Percentiles rank a stretch among this genome's conserved stretches.
These are phyloP conservation scores for Bombus breviceps DNA, from an alignment of 1,140 invertebrate genomes.

Conservation along the genomic window DNA sequence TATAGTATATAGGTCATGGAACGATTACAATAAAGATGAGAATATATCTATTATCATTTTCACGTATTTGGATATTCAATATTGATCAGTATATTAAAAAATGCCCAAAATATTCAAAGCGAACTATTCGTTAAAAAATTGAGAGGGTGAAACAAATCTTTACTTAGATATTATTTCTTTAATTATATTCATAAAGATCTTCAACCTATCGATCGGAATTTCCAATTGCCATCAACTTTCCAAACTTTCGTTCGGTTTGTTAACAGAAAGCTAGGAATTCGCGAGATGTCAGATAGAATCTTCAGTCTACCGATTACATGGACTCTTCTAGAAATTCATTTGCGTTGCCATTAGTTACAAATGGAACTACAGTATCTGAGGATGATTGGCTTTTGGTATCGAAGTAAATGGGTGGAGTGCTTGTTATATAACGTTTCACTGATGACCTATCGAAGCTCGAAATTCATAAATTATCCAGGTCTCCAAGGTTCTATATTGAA, in stretches of 20 bases:
- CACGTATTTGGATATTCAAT: no score
- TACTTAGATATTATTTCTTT: background rate
- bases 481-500: background rate
- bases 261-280: constrained; percentile 1
- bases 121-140: background rate
- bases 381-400: background rate
- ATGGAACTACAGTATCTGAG: constrained; percentile 22
- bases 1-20: no score
- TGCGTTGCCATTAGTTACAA: background rate
- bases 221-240: background rate
- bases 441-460: background rate
- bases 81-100: background rate
- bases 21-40: no score
- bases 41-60: no score
- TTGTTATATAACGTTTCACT: background rate
- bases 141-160: background rate
- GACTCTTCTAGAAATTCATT: constrained; percentile 45
- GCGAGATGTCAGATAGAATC: background rate
- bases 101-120: background rate
- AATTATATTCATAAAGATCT: background rate
- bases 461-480: background rate
- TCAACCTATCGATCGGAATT: background rate
- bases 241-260: background rate
- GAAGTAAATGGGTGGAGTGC: background rate
- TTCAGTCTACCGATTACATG: background rate